phyloP scores from a whole-genome alignment of 1,140 invertebrate species.

The Heliconius himera region DNA sequence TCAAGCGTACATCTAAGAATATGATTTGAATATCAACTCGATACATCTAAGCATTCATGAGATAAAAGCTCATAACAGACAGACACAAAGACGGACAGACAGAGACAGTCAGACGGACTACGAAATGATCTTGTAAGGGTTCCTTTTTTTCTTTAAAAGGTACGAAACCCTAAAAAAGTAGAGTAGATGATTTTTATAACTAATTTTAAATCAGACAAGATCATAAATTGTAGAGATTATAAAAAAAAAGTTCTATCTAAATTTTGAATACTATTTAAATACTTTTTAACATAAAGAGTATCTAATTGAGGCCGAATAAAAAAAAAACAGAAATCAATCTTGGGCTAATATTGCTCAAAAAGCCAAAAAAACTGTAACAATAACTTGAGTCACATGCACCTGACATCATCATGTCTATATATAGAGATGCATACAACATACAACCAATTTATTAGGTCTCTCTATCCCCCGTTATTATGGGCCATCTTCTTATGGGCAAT shows the following conservation, averaged over 20 bases:
- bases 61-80: no score
- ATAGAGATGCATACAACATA: slow-evolving; percentile 62
- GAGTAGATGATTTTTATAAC: background rate
- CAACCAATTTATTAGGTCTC: slow-evolving; percentile 48
- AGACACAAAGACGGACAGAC: no score
- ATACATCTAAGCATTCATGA: no score
- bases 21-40: no score
- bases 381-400: slow-evolving; percentile 3
- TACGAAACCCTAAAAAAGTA: background rate
- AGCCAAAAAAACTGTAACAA: background rate
- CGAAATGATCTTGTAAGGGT: no score
- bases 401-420: slow-evolving; percentile 53
- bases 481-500: no score
- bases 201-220: background rate
- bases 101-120: no score
- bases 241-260: no score
- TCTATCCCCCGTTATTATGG: slow-evolving; percentile 46
- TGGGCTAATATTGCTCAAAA: background rate
- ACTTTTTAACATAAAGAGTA: no score
- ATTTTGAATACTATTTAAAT: no score
- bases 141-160: no score
- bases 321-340: background rate
- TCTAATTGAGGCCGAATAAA: background rate
- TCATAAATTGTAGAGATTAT: background rate
- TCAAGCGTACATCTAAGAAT: no score